A percentile compares a stretch with the other conserved stretches of the same genome.
Conservation (phyloP, 2,797 vertebrate genomes). For the Arnoldichthys spilopterus region DNA sequence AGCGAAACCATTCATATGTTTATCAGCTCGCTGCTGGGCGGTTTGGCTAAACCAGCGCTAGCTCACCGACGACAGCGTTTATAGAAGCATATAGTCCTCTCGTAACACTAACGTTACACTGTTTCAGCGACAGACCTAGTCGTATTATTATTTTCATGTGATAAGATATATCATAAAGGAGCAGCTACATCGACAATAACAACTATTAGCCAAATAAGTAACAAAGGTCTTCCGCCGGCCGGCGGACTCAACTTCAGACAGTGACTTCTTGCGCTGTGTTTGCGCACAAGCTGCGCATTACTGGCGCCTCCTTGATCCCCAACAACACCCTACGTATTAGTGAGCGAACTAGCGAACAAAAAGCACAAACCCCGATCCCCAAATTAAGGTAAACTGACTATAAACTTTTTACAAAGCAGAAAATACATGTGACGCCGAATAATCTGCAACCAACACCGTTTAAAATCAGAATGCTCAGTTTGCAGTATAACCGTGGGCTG, state of each 20-base stretch:
- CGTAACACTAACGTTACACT: neutral
- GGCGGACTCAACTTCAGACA: neutral
- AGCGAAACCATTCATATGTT: slow-evolving; percentile 4
- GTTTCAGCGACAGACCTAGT: neutral
- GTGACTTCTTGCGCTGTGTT: neutral
- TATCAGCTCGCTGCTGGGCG: neutral
- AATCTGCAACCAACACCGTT: neutral
- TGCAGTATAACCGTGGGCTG: neutral
- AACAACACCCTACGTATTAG: slow-evolving; percentile 12
- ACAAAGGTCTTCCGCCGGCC: neutral
- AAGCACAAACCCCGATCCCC: neutral
- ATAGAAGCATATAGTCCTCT: neutral
- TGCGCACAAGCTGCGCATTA: slow-evolving; percentile 41
- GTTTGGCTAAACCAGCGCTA: neutral
- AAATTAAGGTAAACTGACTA: neutral
- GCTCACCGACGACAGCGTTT: neutral
- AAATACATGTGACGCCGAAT: neutral
- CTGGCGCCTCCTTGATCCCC: neutral
- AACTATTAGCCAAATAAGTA: neutral
- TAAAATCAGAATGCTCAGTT: neutral
- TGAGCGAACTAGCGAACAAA: slow-evolving; percentile 10
- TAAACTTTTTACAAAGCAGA: neutral
- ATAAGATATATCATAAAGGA: neutral
- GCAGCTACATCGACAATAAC: neutral
- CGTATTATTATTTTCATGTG: neutral